Conservation (phyloP, 35 echinoderm and acorn worm genomes). For the Strongylocentrotus purpuratus region DNA sequence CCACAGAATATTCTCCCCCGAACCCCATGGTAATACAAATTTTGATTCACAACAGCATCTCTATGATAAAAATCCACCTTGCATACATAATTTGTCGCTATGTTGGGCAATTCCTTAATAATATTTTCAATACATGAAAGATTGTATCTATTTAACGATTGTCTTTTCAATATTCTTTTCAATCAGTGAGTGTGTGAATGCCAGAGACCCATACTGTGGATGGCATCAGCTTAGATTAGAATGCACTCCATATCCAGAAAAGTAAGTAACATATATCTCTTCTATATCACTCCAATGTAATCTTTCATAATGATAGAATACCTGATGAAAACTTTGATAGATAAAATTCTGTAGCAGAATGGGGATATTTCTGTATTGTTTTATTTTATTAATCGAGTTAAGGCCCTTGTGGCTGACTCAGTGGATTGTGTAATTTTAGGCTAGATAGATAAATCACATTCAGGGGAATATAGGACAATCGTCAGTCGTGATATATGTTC, state of each 20-base stretch:
- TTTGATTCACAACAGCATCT: neutral
- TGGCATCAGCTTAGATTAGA: slow-evolving; percentile 59
- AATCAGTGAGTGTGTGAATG: slow-evolving; percentile 79
- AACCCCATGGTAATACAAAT: neutral
- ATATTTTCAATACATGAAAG: neutral
- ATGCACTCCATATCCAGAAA: slow-evolving; percentile 76
- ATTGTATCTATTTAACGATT: neutral
- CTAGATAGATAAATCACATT: too few species aligned
- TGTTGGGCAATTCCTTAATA: neutral
- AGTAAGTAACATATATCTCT: slow-evolving; percentile 58
- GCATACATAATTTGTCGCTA: neutral
- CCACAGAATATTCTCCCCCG: neutral
- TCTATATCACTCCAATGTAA: neutral
- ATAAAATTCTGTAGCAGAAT: too few species aligned
- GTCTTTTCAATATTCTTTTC: neutral
- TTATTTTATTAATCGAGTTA: too few species aligned
- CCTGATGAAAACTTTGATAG: neutral
- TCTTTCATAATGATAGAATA: neutral
- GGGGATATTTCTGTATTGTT: too few species aligned
- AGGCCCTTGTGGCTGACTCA: too few species aligned
- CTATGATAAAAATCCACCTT: too few species aligned
- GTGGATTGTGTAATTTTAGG: too few species aligned
- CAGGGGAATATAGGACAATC: too few species aligned
- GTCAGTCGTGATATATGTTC: too few species aligned
- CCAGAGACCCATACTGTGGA: slow-evolving; percentile 97